A percentile compares a stretch with the other conserved stretches of the same genome.
These are phyloP conservation scores for Thymelicus lineola DNA, from an alignment of 2,888 invertebrate species.

Conservation along the genomic window DNA sequence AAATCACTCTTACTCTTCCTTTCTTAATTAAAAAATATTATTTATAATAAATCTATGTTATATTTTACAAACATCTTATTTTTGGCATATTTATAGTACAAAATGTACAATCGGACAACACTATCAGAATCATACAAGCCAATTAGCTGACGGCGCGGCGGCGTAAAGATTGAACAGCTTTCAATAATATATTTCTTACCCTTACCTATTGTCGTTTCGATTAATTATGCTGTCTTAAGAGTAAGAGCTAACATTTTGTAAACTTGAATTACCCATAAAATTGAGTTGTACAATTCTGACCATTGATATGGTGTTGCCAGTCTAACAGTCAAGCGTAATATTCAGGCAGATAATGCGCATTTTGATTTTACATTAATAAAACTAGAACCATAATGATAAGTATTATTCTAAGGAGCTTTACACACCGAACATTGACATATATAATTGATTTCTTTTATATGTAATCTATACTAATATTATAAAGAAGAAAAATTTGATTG, in stretches of 20 bases:
- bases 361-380: conserved; percentile 8
- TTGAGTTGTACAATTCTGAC: conserved; percentile 21
- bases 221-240: too few species aligned
- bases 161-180: too few species aligned
- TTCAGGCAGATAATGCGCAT: conserved; percentile 26
- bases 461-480: too few species aligned
- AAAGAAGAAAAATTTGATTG: too few species aligned
- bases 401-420: not conserved
- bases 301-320: conserved; percentile 10
- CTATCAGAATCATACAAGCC: conserved; percentile 30
- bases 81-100: conserved; percentile 67
- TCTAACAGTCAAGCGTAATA: conserved; percentile 29
- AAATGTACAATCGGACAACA: conserved; percentile 52
- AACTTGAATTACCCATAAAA: not conserved
- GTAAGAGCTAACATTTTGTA: too few species aligned
- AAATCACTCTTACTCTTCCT: not conserved
- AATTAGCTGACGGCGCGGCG: conserved; percentile 1
- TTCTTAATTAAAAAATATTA: conserved; percentile 37
- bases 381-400: not conserved
- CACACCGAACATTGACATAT: too few species aligned
- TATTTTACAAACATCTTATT: conserved; percentile 54
- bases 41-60: conserved; percentile 39
- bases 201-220: too few species aligned
- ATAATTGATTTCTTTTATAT: too few species aligned
- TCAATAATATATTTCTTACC: too few species aligned